Conservation (phyloP, 2,888 invertebrate genomes). For the Sinotaia quadrata region DNA sequence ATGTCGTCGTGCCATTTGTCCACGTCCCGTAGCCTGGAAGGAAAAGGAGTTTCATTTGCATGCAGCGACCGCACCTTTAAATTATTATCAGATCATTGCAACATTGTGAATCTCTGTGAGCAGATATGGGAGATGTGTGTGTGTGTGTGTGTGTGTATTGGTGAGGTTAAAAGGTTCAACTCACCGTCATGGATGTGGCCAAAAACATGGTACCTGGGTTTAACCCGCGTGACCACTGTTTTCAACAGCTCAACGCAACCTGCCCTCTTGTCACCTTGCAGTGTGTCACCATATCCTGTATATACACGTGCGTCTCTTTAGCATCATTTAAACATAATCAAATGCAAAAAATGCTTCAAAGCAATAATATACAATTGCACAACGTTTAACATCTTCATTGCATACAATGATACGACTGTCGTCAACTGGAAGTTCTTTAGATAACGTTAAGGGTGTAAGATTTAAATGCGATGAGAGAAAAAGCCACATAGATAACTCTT, state of each 20-base stretch:
- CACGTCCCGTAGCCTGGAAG: slow-evolving; percentile 83
- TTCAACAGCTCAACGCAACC: slow-evolving; percentile 86
- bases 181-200: slow-evolving; percentile 88
- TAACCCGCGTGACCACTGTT: slow-evolving; percentile 82
- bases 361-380: not conserved
- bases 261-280: slow-evolving; percentile 79
- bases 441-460: no score
- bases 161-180: not conserved
- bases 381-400: not conserved
- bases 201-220: slow-evolving; percentile 88
- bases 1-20: slow-evolving; percentile 86
- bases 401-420: not conserved
- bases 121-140: no score
- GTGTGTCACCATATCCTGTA: slow-evolving; percentile 82
- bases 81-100: no score
- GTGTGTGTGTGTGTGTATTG: no score
- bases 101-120: no score
- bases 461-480: no score
- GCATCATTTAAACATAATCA: no score
- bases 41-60: not conserved
- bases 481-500: no score
- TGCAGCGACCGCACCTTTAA: not conserved
- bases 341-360: no score
- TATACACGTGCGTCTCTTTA: no score
- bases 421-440: not conserved